Base-by-base conservation (phyloP, 2,888 invertebrate genomes). In the Dermolepida albohirtum region DNA sequence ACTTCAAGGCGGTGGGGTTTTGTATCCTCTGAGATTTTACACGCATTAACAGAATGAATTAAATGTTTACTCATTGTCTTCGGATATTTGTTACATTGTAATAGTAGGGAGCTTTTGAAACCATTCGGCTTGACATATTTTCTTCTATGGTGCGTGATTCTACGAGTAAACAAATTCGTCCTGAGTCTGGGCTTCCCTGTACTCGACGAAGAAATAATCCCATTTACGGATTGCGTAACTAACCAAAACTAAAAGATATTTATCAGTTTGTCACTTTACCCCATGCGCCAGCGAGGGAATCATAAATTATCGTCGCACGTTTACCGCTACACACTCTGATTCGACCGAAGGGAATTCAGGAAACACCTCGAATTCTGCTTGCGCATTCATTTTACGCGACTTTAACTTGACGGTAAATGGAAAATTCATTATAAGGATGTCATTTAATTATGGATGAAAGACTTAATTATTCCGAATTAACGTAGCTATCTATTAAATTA, bases 201-300 rank as follows among this genome's bases (percentile, higher is more conserved):
- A 14, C 22, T 43, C 27, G 27, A 27, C 14, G 43, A 44, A 44
- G 57, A 57, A 57, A 57, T 66, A 66, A 66, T 59, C 66, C 59
- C 57, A 57, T 66, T 55, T 57, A 57, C 57, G 29, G 22, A 52
- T 52, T 50, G 43, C 54, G 63, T 50, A 67, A 67, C 63, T 67
- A 63, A 55, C 63, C 64, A 63, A 63, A 54, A 67, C 63, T 67
- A 67, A 64, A 64, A 63, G 67, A 67, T 67, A 67, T 67, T 67
- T 67, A 64, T 63, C 55, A 55, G 63, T 67, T 67, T 67, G 67
- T 62, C 67, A 62, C 67, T 62, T 62, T 49, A 29, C 34, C 41
- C 62, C 47, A 29, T 49, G 29, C 44, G 29, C 62, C 40, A 17
- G 17, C 54, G 40, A 54, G 54, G 54, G 54, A 54, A 34, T 54